These are phyloP conservation scores for Hybos culiciformis DNA, from an alignment of 2,888 invertebrate genomes.

Conservation along the genomic window DNA sequence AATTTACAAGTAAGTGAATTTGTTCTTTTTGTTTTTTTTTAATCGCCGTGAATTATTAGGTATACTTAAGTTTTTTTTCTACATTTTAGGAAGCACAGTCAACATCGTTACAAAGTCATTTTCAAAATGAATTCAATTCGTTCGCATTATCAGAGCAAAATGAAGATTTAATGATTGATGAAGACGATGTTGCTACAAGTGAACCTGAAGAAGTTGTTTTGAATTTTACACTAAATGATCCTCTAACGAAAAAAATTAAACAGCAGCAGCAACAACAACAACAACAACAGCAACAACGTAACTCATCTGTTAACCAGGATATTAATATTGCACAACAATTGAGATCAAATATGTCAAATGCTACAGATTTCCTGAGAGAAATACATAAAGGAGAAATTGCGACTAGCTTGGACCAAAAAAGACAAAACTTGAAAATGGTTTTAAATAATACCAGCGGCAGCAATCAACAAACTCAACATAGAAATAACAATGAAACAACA, in stretches of 20 bases:
- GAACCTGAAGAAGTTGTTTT: constrained; percentile 18
- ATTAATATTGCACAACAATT: not conserved
- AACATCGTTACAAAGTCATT: constrained; percentile 1
- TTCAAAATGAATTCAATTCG: constrained; percentile 10
- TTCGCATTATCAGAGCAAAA: not conserved
- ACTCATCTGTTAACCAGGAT: constrained; percentile 5
- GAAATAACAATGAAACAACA: constrained; percentile 16
- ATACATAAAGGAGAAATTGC: not conserved
- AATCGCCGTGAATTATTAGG: too few relatives aligned
- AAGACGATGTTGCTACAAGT: not conserved
- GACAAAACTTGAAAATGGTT: constrained; percentile 25
- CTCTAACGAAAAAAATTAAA: constrained; percentile 19
- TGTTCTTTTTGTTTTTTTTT: not conserved
- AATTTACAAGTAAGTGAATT: constrained; percentile 7
- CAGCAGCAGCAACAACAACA: not conserved
- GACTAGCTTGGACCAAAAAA: constrained; percentile 20
- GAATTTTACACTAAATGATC: constrained; percentile 21
- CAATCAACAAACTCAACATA: constrained; percentile 17
- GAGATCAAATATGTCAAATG: constrained; percentile 9
- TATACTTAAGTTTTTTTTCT: too few relatives aligned
- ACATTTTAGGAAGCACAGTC: constrained; percentile 2
- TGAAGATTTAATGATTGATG: not conserved
- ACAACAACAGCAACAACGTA: constrained; percentile 13
- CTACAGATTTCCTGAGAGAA: constrained; percentile 11
- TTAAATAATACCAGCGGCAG: constrained; percentile 19